These are phyloP conservation scores for Zaprionus capensis DNA, from an alignment of 1,140 invertebrate species.

Conservation along the genomic window DNA sequence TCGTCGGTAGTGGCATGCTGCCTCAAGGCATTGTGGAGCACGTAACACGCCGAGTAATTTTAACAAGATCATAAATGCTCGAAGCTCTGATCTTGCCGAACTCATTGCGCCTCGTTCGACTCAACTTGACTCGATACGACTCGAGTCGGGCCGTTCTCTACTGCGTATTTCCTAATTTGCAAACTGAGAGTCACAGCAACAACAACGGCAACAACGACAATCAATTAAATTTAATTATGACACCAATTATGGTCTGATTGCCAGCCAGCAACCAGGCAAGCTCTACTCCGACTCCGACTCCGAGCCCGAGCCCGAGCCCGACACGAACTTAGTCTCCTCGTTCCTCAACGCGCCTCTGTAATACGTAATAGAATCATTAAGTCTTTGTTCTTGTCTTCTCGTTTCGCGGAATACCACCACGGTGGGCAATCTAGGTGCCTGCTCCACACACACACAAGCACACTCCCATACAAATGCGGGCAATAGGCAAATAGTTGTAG, in stretches of 20 bases:
- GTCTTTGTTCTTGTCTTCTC: slow-evolving; percentile 12
- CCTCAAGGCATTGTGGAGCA: slow-evolving; percentile 47
- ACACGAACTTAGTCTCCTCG: not conserved
- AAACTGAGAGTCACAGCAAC: slow-evolving; percentile 44
- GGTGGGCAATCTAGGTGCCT: slow-evolving; percentile 32
- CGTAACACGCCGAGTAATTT: slow-evolving; percentile 66
- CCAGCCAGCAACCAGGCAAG: slow-evolving; percentile 29
- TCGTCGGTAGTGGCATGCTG: slow-evolving; percentile 38
- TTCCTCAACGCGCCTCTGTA: slow-evolving; percentile 9
- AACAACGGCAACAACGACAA: slow-evolving; percentile 48
- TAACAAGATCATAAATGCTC: slow-evolving; percentile 79
- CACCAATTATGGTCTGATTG: slow-evolving; percentile 81
- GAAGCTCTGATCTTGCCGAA: slow-evolving; percentile 65
- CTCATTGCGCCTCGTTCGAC: not conserved
- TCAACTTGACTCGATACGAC: not conserved
- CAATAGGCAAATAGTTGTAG: slow-evolving; percentile 62
- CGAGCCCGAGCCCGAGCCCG: not conserved
- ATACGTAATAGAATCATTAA: slow-evolving; percentile 76
- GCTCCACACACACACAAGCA: slow-evolving; percentile 2
- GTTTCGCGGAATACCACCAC: slow-evolving; percentile 60
- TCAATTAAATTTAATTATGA: slow-evolving; percentile 83
- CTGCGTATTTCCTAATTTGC: slow-evolving; percentile 70
- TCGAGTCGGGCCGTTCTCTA: not conserved
- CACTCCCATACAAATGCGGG: not conserved
- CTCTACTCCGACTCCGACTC: not conserved